Base-by-base conservation (phyloP, 2,113 vertebrate species). In the Cynopterus brachyotis region DNA sequence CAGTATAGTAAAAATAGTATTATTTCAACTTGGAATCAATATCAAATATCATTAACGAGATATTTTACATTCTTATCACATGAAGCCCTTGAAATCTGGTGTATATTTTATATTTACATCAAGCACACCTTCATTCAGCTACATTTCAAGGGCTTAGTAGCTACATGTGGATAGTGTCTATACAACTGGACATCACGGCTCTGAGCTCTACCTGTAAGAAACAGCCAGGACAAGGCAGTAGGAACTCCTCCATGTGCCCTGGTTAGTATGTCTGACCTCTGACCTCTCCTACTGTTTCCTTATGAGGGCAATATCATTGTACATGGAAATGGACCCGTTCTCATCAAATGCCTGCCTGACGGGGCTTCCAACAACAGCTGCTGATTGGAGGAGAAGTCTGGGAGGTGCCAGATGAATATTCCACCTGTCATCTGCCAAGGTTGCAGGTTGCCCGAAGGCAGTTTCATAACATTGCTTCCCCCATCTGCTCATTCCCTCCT, bases 401-500 rank as follows among this genome's bases (percentile, higher is more conserved):
- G 24, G 80, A 80, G 50, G 45, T 37, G 42, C 72, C 85, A 96
- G 97, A 96, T 67, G 5, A 59, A 26, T 73, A 40, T 75, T 90
- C 96, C 66, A 91, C 98, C 96, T 96, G 89, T 94, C 85, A 47
- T 93, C 96, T 89, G 28, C 96, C 79, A 94, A 32, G 97, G 88
- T 86, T 98, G 81, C 90, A 53, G 93, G 89, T 64, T 67, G 55
- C 20, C 96, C 86, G 95, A 92, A 81, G 96, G 83, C 75, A 47
- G 75, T 60, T 89, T 69, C 42, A 89, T 87, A 89, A 88, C 96
- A 70, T 72, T 45, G 50, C 84, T 70, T 66, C 95, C 81, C 89
- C 40, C 92, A 81, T n/a, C 45, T 70, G 93, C 59, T 78, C 19
- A 8, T 37, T 92, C 30, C 5, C 22, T 12, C 87, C 66, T 16